These are phyloP conservation scores for Linepithema humile DNA, from an alignment of 1,140 invertebrate species.

Conservation along the genomic window DNA sequence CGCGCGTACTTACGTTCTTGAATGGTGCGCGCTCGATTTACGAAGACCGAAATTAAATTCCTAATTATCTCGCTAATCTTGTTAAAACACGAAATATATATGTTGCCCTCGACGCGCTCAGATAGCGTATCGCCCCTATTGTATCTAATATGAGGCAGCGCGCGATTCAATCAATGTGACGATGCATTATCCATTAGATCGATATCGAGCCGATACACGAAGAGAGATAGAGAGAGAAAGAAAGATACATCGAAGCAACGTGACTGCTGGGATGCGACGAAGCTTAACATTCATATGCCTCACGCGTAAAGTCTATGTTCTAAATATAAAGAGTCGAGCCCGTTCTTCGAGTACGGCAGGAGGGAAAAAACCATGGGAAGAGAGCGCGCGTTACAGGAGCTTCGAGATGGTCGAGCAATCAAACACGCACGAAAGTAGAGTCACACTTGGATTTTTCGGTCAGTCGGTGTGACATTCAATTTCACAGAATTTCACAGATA, in stretches of 20 bases:
- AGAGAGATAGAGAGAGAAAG: background rate
- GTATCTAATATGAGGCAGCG: constrained; percentile 3
- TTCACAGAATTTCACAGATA: too few species aligned
- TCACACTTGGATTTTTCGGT: too few species aligned
- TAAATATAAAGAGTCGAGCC: constrained; percentile 56
- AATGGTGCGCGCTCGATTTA: background rate
- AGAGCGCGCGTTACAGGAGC: background rate
- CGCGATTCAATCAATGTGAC: constrained; percentile 34
- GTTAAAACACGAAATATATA: background rate
- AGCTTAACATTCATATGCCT: constrained; percentile 42
- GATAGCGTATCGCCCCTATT: constrained; percentile 46
- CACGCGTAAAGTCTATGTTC: constrained; percentile 30
- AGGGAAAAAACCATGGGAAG: constrained; percentile 11
- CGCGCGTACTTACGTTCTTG: too few species aligned
- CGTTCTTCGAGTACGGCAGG: constrained; percentile 45
- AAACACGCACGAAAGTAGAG: too few species aligned
- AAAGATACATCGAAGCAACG: constrained; percentile 13
- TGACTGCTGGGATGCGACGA: constrained; percentile 20
- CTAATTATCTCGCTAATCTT: constrained; percentile 10
- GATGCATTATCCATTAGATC: constrained; percentile 50
- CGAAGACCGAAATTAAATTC: background rate
- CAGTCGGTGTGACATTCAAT: too few species aligned
- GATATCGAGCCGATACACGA: background rate
- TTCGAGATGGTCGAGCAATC: too few species aligned
- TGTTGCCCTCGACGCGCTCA: background rate